Evolutionary conservation across 1,140 invertebrate genomes (phyloP).

Genomic region (Camponotus vicinus): DNA sequence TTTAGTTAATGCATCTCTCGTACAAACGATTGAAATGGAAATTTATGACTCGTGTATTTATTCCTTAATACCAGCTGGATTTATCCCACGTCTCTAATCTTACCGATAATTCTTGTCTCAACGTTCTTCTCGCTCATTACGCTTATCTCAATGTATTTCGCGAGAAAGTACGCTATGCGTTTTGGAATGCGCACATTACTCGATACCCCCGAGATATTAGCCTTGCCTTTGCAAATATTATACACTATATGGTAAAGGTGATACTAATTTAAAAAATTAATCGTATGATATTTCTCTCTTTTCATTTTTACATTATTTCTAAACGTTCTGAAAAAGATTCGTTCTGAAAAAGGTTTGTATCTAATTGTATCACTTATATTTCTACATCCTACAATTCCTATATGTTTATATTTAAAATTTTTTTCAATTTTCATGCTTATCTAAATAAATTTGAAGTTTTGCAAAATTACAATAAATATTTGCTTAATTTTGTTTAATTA

Average conservation of each 20-base stretch:
- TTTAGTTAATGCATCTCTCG: not conserved
- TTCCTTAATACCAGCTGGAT: not conserved
- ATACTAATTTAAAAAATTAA: not conserved
- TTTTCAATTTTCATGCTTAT: too few species aligned
- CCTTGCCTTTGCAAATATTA: slow-evolving; percentile 3
- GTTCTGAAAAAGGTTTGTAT: not conserved
- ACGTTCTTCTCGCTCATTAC: not conserved
- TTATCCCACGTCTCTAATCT: slow-evolving; percentile 9
- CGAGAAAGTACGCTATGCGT: not conserved
- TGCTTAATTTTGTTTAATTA: too few species aligned
- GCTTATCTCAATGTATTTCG: slow-evolving; percentile 12
- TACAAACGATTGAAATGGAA: not conserved
- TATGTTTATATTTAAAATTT: too few species aligned
- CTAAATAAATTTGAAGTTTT: not conserved
- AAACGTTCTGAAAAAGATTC: not conserved
- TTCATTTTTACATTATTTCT: not conserved
- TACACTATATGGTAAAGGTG: not conserved
- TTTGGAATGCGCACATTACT: not conserved
- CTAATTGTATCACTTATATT: not conserved
- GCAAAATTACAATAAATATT: not conserved
- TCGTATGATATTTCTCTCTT: not conserved
- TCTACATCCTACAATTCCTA: not conserved
- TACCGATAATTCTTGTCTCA: not conserved
- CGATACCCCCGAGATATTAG: slow-evolving; percentile 3
- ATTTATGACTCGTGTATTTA: not conserved